Base-by-base conservation (phyloP, 2,888 invertebrate genomes). In the Dione vanillae region DNA sequence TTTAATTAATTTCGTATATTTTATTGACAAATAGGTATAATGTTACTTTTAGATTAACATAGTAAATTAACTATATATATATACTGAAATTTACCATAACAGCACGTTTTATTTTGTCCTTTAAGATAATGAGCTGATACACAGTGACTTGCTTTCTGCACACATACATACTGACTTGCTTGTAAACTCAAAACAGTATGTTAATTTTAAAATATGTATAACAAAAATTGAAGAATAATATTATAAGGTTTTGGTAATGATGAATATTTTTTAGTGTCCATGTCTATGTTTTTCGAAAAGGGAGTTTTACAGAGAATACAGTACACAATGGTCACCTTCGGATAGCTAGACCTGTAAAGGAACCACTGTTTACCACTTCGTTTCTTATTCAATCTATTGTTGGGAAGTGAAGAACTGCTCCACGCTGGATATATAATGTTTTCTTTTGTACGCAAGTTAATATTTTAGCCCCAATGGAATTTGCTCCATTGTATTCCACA, bases 281-380 rank as follows among this genome's bases (percentile, higher is more conserved):
- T 20, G 10, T 19, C 16, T 64, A 61, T 47, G 62, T 68, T 37
- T 56, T 54, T 65, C 66, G 41, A 73, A 71, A 73, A 75, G 65
- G 62, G 51, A 68, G 66, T 73, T 67, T 66, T 52, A 40, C 65
- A 43, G 72, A 68, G 69, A 72, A 74, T 72, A 71, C 74, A 74
- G 72, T n/a, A n/a, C 74, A 77, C 77, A 76, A 75, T 78, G 77
- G 78, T 76, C 79, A 82, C 78, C 80, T 80, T 77, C 77, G 76
- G 78, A 81, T n/a, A n/a, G n/a, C 79, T 79, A 79, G 79, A 83
- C 83, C 84, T 84, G 80, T 78, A 80, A 85, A 83, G 83, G 83
- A 85, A 86, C 85, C 87, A 85, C 87, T 91, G 91, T 91, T 92
- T 91, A 92, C 92, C 93, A 92, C 88, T 92, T 93, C 90, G 91